Percentiles rank a stretch among this genome's conserved stretches.
Conservation (phyloP, 2,113 vertebrate species). For the Odocoileus hemionus region DNA sequence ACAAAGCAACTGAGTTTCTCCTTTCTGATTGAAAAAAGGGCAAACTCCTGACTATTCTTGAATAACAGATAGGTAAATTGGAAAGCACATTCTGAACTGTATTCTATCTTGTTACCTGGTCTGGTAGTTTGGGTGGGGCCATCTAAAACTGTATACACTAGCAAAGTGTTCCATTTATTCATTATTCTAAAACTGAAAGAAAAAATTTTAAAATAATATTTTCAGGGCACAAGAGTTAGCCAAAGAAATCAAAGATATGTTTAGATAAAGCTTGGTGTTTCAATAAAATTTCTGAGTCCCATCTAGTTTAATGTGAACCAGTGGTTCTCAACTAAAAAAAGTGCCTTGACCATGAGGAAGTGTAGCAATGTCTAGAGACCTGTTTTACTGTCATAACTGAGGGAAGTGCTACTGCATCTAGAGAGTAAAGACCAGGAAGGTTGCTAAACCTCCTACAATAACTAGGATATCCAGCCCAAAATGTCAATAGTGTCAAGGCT, state of each 20-base stretch:
- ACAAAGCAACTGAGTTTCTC: neutral
- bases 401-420: neutral
- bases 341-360: neutral
- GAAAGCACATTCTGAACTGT: neutral
- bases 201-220: neutral
- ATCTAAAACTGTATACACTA: neutral
- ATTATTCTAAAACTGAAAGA: conserved; percentile 2
- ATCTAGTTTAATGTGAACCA: neutral
- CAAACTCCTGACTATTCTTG: neutral
- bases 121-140: rapidly evolving
- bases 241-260: neutral
- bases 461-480: neutral
- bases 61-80: neutral
- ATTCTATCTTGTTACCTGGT: neutral
- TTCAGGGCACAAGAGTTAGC: neutral
- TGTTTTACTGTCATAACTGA: neutral
- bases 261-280: neutral
- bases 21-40: neutral
- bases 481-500: neutral
- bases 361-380: neutral
- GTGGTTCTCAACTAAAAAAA: neutral
- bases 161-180: neutral
- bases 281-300: neutral
- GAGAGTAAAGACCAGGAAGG: neutral
- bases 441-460: neutral